phyloP scores from a whole-genome alignment of 64 coral and sea anemone species.

The Porites lutea region DNA sequence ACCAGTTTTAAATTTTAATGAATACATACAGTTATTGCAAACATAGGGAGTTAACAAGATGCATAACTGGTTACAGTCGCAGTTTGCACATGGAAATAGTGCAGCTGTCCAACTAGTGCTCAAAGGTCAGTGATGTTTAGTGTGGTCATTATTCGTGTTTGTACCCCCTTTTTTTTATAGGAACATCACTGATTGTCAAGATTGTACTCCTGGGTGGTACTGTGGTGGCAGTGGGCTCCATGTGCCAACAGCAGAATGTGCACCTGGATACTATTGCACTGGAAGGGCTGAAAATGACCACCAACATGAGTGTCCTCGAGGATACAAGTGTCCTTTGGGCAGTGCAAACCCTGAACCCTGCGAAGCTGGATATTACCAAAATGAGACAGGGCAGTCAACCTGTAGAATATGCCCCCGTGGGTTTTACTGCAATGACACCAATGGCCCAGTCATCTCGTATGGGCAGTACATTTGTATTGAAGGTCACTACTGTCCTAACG shows the following conservation, averaged over 20 bases:
- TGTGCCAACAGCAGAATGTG: conserved; percentile 67
- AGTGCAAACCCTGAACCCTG: conserved; percentile 83
- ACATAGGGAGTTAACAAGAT: no score
- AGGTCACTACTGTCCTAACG: conserved; percentile 89
- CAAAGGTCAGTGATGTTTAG: no score
- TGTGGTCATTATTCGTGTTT: neutral
- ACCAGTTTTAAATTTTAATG: no score
- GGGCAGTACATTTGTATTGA: conserved; percentile 60
- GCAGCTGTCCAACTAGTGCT: no score
- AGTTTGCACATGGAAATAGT: no score
- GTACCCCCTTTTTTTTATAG: conserved; percentile 23
- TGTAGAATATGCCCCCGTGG: conserved; percentile 78
- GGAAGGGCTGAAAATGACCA: conserved; percentile 67
- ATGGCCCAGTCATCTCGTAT: conserved; percentile 83
- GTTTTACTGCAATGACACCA: conserved; percentile 86
- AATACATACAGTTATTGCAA: no score
- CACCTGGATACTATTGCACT: conserved; percentile 87
- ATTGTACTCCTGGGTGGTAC: conserved; percentile 88
- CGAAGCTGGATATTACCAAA: conserved; percentile 84
- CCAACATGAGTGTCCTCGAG: conserved; percentile 77
- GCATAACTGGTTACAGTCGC: no score
- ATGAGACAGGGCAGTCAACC: conserved; percentile 55
- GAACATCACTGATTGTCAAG: conserved; percentile 89
- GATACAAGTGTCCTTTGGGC: conserved; percentile 80
- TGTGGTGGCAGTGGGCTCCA: conserved; percentile 82